These are phyloP conservation scores for Butorides virescens DNA, from an alignment of 2,113 vertebrate genomes.

Conservation along the genomic window DNA sequence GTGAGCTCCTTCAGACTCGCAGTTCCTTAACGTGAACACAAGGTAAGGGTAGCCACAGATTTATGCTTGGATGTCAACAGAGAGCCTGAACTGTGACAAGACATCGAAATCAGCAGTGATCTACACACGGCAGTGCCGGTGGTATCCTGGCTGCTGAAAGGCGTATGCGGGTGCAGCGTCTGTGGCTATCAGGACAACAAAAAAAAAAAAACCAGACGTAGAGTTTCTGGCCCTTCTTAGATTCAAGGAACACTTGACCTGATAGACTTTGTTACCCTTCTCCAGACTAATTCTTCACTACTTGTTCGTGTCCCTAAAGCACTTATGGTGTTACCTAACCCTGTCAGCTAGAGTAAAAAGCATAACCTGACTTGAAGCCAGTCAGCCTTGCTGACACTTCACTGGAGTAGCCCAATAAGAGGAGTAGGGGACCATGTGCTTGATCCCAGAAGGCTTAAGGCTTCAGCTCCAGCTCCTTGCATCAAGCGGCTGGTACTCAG, in stretches of 20 bases:
- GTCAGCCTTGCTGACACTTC: neutral
- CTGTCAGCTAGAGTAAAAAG: neutral
- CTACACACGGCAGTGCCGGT: neutral
- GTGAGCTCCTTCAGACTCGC: neutral
- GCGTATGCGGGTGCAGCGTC: accelerated
- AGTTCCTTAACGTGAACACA: neutral
- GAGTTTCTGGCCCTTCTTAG: neutral
- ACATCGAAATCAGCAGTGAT: neutral
- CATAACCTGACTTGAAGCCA: neutral
- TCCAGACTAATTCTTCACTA: neutral
- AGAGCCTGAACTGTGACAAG: neutral
- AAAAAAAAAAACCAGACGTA: neutral
- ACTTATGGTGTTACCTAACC: neutral
- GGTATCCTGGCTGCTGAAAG: neutral
- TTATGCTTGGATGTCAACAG: neutral
- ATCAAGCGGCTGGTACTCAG: neutral
- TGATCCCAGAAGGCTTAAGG: neutral
- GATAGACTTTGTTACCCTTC: neutral
- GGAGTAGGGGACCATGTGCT: neutral
- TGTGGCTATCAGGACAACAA: neutral
- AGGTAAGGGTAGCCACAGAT: neutral
- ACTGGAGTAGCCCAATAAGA: neutral
- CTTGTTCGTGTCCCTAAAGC: neutral
- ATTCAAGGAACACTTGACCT: neutral
- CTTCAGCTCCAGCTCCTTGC: neutral